These are phyloP conservation scores for Chrysocyon brachyurus DNA, from an alignment of 2,797 vertebrate species.

Conservation along the genomic window DNA sequence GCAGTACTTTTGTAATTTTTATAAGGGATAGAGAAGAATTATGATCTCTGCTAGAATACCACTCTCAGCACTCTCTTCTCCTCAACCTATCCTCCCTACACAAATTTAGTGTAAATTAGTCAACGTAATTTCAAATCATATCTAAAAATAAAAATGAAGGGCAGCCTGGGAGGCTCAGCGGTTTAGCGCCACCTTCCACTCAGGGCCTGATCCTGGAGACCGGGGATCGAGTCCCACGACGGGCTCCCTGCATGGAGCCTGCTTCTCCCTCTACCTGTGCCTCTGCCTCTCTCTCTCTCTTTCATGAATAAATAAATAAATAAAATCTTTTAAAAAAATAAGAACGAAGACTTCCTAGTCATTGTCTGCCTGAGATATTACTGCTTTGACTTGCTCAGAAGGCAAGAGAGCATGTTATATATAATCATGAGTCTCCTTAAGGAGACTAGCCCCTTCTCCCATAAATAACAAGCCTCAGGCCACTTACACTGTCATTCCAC, in stretches of 20 bases:
- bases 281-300: too few relatives aligned
- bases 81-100: neutral
- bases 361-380: neutral
- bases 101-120: neutral
- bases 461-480: neutral
- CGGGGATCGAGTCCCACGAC: too few relatives aligned
- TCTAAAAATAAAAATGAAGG: constrained; percentile 38
- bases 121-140: neutral
- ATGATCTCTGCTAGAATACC: neutral
- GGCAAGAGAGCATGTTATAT: neutral
- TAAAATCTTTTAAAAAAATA: neutral
- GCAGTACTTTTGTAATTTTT: neutral
- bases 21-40: neutral
- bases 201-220: too few relatives aligned
- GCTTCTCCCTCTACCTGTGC: too few relatives aligned
- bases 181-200: too few relatives aligned
- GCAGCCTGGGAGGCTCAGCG: too few relatives aligned
- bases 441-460: neutral
- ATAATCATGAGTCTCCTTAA: neutral
- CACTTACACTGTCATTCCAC: neutral
- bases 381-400: neutral
- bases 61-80: neutral
- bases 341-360: neutral
- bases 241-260: too few relatives aligned
- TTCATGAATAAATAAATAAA: too few relatives aligned